Base-by-base conservation (phyloP, 2,797 vertebrate genomes). In the Hypotaenidia philippensis region DNA sequence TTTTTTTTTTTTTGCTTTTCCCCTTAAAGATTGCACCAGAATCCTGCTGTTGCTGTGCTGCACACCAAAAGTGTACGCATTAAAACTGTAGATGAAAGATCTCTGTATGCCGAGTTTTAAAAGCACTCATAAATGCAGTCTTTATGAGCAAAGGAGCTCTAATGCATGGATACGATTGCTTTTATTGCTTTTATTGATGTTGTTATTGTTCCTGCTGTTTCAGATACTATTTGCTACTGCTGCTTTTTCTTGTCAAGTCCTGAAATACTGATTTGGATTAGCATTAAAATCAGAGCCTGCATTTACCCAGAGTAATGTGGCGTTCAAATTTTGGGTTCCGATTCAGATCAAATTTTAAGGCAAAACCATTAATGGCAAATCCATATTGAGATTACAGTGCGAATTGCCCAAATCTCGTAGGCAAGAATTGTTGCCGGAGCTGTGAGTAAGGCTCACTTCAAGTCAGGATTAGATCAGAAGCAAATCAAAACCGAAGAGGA, bases 111-210 rank as follows among this genome's bases (percentile, higher is more conserved):
- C 21, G 22, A 83, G 45, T 61, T 82, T 87, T 89, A 91, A 94
- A 95, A 83, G 41, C 57, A 78, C 18, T 75, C 59, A 78, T 96
- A 86, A 95, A 81, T 72, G 44, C 26, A 53, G 60, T 95, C n/a
- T 83, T 91, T 86, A 83, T n/a, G 13, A 88, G 66, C 57, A 64
- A 3, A 65, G 44, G 29, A 82, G 27, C 21, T 82, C 44, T 82
- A 84, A 89, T 77, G 55, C 32, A 31, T 38, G 15, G 36, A 34
- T 88, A 76, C 23, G 2, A 81, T 86, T 69, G 2, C 0, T 22
- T 91, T 93, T 83, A 75, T 81, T 86, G 65, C 4, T 83, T 90
- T 89, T 83, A 86, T 76, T 91, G 85, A 81, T 76, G 59, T 31
- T 79, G 0, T 79, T 93, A 56, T 41, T 78, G 27, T 72, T 88